Evolutionary conservation across 2,113 vertebrate species (phyloP), one percentile per base, ranked within the genome.

Genomic region (Ptyas mucosa): DNA sequence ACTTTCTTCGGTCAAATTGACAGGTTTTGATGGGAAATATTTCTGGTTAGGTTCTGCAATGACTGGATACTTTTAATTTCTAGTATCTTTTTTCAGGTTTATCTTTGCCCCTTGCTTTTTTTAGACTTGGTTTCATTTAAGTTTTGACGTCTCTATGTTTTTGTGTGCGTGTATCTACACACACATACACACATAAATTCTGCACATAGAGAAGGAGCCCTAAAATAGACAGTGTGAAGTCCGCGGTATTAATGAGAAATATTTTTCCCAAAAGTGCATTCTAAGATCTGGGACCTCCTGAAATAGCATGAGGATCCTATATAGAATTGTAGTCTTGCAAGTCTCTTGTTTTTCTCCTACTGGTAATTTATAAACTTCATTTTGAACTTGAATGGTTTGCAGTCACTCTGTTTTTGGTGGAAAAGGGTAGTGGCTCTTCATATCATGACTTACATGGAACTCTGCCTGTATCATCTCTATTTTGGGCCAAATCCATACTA

Each of bases 171-270:
- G 20, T 20, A 39, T 7, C 1, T 57, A 53, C 20, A 88, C 26
- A 57, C 39, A 89, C 34, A 24, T 21, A 43, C 23, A 34, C n/a
- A 34, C 53, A 96, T 96, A 95, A 96, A 95, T 95, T 96, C 94
- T 97, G 95, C 96, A 96, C 95, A 97, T 96, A 93, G 91, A 95
- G 53, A 95, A 95, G 91, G 69, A 43, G 92, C 94, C 93, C 92
- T 94, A 95, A 96, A 94, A 1, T 3, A 96, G 94, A 87, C 81
- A 94, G 95, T 92, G 96, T 94, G 95, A 96, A 96, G 94, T 95
- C 96, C 96, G 97, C 96, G 97, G 95, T 98, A 98, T 97, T 98
- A 98, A 98, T 98, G 97, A 96, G 96, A 97, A 98, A 98, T 98
- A 98, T 95, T 97, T 95, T 97, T 97, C 96, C 96, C 95, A 95